Conservation (phyloP, 2,888 invertebrate species). For the Neoaliturus tenellus region DNA sequence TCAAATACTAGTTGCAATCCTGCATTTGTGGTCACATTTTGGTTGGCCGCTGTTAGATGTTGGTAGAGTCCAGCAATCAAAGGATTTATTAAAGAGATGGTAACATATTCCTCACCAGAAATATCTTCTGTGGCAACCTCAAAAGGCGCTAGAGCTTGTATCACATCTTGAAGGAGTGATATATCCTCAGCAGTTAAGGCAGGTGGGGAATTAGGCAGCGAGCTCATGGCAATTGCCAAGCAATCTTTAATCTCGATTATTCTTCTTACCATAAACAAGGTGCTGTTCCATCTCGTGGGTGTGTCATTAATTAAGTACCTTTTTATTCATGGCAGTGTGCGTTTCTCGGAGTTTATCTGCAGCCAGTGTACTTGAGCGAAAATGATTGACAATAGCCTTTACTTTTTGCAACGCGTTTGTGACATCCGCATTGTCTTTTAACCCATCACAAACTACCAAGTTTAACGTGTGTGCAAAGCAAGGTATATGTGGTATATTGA, state of each 20-base stretch:
- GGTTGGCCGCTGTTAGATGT: background rate
- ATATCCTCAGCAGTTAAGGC: too few relatives aligned
- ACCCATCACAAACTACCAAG: too few relatives aligned
- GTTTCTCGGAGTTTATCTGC: constrained; percentile 16
- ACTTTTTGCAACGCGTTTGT: background rate
- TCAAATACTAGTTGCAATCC: background rate
- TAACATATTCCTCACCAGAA: too few relatives aligned
- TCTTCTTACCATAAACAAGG: constrained; percentile 2
- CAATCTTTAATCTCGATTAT: background rate
- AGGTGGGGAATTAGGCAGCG: too few relatives aligned
- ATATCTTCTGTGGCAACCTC: too few relatives aligned
- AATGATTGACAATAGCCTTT: constrained; percentile 16
- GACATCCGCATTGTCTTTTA: too few relatives aligned
- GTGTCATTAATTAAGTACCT: background rate
- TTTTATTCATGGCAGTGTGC: background rate
- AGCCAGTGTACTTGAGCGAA: constrained; percentile 13
- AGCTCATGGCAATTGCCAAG: too few relatives aligned
- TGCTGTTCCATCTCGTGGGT: background rate
- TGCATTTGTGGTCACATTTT: background rate
- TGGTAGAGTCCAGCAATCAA: background rate
- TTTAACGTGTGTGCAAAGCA: too few relatives aligned
- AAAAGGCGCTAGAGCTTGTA: too few relatives aligned
- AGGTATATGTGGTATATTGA: too few relatives aligned
- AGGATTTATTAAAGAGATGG: background rate
- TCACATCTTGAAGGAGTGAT: too few relatives aligned